These are phyloP conservation scores for Zhuqinia jingwanae DNA, from an alignment of 2,888 invertebrate genomes.

Conservation along the genomic window DNA sequence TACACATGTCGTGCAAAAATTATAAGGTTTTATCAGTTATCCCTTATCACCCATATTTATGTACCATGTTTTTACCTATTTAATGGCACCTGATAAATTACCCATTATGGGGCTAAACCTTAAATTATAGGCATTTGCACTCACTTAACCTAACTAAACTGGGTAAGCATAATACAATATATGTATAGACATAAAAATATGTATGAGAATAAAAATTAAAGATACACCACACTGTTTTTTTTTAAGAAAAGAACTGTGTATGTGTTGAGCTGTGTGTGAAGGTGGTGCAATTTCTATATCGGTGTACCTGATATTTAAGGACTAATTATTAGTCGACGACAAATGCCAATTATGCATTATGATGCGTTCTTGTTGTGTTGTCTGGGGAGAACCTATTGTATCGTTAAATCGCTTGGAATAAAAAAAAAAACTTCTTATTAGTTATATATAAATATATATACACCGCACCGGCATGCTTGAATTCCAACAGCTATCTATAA, in stretches of 20 bases:
- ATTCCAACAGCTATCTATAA: not conserved
- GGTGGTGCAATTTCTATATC: not conserved
- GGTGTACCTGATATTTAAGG: not conserved
- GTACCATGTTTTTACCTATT: too few species aligned
- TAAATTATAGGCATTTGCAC: not conserved
- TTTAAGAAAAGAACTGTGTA: not conserved
- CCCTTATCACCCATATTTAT: too few species aligned
- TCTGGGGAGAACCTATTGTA: not conserved
- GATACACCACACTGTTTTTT: too few species aligned
- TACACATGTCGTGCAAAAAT: not conserved
- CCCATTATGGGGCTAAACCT: not conserved
- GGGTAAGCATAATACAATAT: not conserved
- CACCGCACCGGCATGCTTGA: too few species aligned
- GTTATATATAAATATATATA: too few species aligned
- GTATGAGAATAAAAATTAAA: too few species aligned
- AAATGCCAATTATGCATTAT: not conserved
- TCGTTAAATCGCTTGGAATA: not conserved
- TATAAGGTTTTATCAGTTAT: not conserved
- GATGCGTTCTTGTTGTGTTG: too few species aligned
- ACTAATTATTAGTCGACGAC: constrained; percentile 35
- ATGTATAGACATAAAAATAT: not conserved
- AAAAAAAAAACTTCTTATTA: too few species aligned
- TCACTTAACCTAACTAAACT: too few species aligned
- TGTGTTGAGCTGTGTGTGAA: not conserved
- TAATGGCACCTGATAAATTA: constrained; percentile 3